Evolutionary conservation across 2,797 vertebrate species (phyloP).

Genomic region (Triplophysa yarkandensis): DNA sequence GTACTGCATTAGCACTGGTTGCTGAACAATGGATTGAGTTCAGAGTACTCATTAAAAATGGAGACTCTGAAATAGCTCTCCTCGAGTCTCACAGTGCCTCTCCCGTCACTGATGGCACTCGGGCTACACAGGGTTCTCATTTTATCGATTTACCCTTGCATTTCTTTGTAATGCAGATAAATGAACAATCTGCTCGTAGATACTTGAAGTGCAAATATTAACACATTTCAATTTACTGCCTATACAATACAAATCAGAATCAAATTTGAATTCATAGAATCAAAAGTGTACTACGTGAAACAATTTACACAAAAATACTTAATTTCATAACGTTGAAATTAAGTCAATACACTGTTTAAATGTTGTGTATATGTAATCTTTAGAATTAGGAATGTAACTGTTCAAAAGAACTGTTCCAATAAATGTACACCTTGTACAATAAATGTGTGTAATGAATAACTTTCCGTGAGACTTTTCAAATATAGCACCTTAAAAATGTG

Average conservation of each 20-base stretch:
- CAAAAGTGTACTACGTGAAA: no score
- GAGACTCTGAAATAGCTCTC: conserved; percentile 15
- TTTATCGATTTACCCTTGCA: conserved; percentile 53
- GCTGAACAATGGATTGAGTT: conserved; percentile 45
- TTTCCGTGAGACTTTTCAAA: no score
- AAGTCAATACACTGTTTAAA: no score
- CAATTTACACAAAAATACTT: no score
- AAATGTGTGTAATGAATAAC: no score
- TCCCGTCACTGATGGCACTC: neutral
- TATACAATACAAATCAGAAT: no score
- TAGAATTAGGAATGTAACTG: no score
- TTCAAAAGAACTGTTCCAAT: no score
- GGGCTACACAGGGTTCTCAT: conserved; percentile 42
- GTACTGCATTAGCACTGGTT: conserved; percentile 23
- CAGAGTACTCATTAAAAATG: conserved; percentile 50
- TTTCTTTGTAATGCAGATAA: conserved; percentile 48
- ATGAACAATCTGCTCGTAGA: neutral
- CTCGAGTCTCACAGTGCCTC: conserved; percentile 12
- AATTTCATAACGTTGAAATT: no score
- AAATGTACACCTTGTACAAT: no score
- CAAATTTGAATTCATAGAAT: neutral
- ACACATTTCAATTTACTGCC: neutral
- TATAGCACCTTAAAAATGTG: no score
- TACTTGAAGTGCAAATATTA: neutral
- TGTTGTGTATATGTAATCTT: no score